Evolutionary conservation across 1,140 invertebrate species (phyloP).

Genomic region (Epicauta chinensis): DNA sequence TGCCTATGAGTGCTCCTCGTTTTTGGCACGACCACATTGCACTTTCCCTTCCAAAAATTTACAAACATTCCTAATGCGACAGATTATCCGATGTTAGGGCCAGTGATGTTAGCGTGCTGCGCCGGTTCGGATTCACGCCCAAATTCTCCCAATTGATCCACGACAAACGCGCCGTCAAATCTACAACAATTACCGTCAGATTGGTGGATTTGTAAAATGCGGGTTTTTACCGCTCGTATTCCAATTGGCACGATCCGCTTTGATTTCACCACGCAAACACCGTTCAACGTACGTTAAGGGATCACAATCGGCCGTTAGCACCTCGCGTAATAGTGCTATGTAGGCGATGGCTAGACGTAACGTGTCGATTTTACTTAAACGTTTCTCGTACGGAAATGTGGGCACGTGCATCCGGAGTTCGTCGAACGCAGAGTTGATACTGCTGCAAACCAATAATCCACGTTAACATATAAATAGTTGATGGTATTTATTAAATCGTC

Average conservation of each 20-base stretch:
- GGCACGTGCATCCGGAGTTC: conserved; percentile 91
- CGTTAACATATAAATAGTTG: not conserved
- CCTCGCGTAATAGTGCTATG: conserved; percentile 87
- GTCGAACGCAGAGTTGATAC: conserved; percentile 98
- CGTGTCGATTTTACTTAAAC: conserved; percentile 96
- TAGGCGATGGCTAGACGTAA: conserved; percentile 93
- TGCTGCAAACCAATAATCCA: conserved; percentile 61
- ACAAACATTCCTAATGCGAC: conserved; percentile 3
- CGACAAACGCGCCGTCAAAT: conserved; percentile 91
- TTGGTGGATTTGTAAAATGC: not conserved
- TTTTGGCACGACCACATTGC: too few relatives aligned
- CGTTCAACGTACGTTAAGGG: conserved; percentile 91
- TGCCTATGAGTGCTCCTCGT: too few relatives aligned
- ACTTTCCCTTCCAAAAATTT: too few relatives aligned
- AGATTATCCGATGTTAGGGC: conserved; percentile 65
- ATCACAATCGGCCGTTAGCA: conserved; percentile 85
- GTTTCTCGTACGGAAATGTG: conserved; percentile 97
- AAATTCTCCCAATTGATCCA: conserved; percentile 99
- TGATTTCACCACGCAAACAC: conserved; percentile 81
- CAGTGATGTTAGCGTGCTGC: conserved; percentile 73
- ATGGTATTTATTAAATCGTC: not conserved
- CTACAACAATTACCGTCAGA: conserved; percentile 50
- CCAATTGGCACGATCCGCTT: conserved; percentile 82
- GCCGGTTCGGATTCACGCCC: conserved; percentile 81
- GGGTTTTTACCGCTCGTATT: conserved; percentile 79